Base-by-base conservation (phyloP, 2,113 vertebrate genomes). In the Tenebrosternarchus preto region DNA sequence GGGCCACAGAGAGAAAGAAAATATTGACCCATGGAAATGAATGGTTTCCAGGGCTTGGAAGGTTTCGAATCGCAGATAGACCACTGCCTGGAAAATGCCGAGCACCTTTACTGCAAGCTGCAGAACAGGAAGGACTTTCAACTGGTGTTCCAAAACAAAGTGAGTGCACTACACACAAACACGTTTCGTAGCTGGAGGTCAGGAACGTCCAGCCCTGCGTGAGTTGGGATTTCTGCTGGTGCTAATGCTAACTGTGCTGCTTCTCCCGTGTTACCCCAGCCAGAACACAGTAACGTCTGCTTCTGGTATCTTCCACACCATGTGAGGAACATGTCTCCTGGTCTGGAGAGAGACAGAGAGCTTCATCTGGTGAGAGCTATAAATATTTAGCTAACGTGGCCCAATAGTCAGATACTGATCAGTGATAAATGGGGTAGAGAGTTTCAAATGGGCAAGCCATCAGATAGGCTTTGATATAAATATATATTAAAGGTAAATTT, bases 301-400 rank as follows among this genome's bases (percentile, higher is more conserved):
- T 93, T 94, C 86, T 94, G 90, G 86, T 94, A 92, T 74, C 82
- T 91, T 8, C 90, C 90, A 46, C 87, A 83, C 46, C 90, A 87
- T 76, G 80, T 94, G 80, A 90, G 83, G 69, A 46, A 60, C 20
- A 82, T 89, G 4, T 53, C 56, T 7, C 80, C 50, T 12, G 87
- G 86, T 56, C 68, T 67, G 27, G 86, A 92, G 59, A 46, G 80
- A 77, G 78, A 91, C 59, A 70, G 79, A 61, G 87, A 86, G 80
- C 87, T 94, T 60, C 88, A 92, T 68, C 80, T 88, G 87, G 90
- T 92, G 83, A 74, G 73, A 72, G 20, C 16, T 50, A 76, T 15
- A 12, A 50, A 12, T 50, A 15, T 50, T 50, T 50, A 15, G 43
- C 3, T 15, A 50, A 15, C 12, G n/a, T 24, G 46, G 36, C 8